phyloP scores from a whole-genome alignment of 1,140 invertebrate genomes.

The Bactericera cockerelli region DNA sequence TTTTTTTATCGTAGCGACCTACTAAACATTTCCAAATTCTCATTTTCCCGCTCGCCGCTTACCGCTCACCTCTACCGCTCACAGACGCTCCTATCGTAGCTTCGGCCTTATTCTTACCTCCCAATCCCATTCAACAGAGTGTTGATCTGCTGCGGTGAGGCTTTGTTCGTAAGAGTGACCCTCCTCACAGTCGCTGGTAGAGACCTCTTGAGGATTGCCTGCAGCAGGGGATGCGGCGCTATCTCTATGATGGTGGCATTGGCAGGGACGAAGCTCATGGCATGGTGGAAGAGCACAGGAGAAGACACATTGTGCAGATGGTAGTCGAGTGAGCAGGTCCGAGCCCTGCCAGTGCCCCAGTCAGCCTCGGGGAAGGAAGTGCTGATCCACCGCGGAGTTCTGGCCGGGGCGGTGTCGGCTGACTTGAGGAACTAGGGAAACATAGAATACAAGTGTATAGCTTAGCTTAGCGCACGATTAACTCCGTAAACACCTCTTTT shows the following conservation, averaged over 20 bases:
- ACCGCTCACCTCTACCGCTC: too few species aligned
- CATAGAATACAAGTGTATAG: too few species aligned
- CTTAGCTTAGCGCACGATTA: too few species aligned
- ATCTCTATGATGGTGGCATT: constrained; percentile 59
- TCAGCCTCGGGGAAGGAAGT: constrained; percentile 39
- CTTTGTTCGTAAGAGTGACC: constrained; percentile 12
- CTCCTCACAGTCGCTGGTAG: constrained; percentile 10
- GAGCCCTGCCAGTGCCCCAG: constrained; percentile 29
- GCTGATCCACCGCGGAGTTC: constrained; percentile 42
- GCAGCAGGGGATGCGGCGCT: constrained; percentile 32
- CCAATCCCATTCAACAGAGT: constrained; percentile 15
- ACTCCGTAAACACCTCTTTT: too few species aligned
- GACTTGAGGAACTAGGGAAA: too few species aligned
- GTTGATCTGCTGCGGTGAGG: neutral
- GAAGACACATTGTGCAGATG: constrained; percentile 54
- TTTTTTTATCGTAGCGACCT: too few species aligned
- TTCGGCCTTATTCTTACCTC: too few species aligned
- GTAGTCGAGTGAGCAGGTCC: constrained; percentile 44
- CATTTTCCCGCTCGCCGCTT: too few species aligned
- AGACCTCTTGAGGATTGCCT: constrained; percentile 27
- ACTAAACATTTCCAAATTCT: too few species aligned
- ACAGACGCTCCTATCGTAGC: too few species aligned
- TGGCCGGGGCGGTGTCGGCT: neutral
- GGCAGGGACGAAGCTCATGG: constrained; percentile 51
- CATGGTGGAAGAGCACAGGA: constrained; percentile 62